These are phyloP conservation scores for Lycopodina hypogea DNA, from an alignment of 37 sponge, comb jelly and placozoan genomes.

Conservation along the genomic window DNA sequence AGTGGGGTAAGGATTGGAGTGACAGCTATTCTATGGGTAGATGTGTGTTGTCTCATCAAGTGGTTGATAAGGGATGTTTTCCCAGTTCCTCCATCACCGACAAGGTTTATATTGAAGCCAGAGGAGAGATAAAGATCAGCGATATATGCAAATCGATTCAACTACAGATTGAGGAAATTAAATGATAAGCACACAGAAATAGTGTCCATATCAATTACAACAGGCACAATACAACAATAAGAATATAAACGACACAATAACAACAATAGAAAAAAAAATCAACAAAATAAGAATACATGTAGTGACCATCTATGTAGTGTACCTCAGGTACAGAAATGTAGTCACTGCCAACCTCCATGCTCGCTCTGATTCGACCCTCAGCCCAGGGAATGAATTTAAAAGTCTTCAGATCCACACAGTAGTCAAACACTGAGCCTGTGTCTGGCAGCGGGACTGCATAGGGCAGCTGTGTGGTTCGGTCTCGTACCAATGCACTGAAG, in stretches of 20 bases:
- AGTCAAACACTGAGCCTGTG: slow-evolving; percentile 62
- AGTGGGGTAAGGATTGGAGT: slow-evolving; percentile 8
- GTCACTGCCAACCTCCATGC: neutral
- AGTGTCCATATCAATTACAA: too few species aligned
- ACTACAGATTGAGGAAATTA: slow-evolving; percentile 6
- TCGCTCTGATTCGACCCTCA: slow-evolving; percentile 18
- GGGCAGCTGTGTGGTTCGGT: slow-evolving; percentile 36
- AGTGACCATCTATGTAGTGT: neutral
- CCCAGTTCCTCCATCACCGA: slow-evolving; percentile 63
- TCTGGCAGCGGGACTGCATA: slow-evolving; percentile 45
- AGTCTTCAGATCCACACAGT: slow-evolving; percentile 53
- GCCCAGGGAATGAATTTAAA: slow-evolving; percentile 60
- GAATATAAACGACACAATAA: neutral
- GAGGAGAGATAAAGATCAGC: slow-evolving; percentile 53
- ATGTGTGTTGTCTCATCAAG: slow-evolving; percentile 7
- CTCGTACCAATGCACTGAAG: slow-evolving; percentile 57
- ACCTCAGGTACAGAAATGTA: slow-evolving; percentile 65
- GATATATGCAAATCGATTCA: slow-evolving; percentile 50
- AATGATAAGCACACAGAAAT: neutral
- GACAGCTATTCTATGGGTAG: slow-evolving; percentile 26
- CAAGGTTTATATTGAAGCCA: slow-evolving; percentile 55
- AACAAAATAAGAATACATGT: neutral
- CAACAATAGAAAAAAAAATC: neutral
- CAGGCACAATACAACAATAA: too few species aligned
- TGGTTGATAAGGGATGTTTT: slow-evolving; percentile 52